Evolutionary conservation across 2,797 vertebrate genomes (phyloP), one percentile per base, ranked within the genome.

Genomic region (Sciurus carolinensis): DNA sequence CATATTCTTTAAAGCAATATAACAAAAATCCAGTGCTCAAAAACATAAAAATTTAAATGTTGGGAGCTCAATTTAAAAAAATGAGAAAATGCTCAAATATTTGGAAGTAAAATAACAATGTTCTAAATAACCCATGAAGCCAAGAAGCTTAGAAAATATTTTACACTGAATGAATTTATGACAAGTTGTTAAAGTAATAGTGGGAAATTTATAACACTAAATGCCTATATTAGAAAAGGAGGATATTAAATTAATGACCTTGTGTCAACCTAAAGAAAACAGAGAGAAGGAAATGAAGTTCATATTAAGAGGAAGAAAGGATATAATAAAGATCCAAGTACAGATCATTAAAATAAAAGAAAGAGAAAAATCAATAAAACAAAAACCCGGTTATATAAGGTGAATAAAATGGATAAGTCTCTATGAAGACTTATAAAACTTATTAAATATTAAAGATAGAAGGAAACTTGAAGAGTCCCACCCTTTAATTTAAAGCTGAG

Each of bases 291-390:
- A 89, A 72, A 85, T 72, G 24, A 91, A 91, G 33, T 39, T 17
- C 62, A 87, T 77, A 69, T 36, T 81, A 93, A 75, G 54, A 86
- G 81, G 54, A 85, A 87, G 47, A 88, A 83, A 79, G 42, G 42
- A 87, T 71, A 20, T 52, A 87, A 94, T 69, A 76, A 92, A 71
- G 62, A 71, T 64, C 47, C 71, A 88, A n/a, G 57, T 0, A 71
- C 30, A 59, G 62, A 87, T 50, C 42, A 17, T 2, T 62, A 42
- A 62, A 76, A 75, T 64, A 59, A 59, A 59, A 87, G 85, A 57
- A 80, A 81, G 7, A 88, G 36, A 66, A 90, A 52, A 81, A 75
- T 69, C 75, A 87, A 5, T 81, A 17, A 96, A 90, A 86, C 36
- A 5, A 82, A 92, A 90, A 84, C 81, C 18, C 6, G 14, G 36